Evolutionary conservation across 1,140 invertebrate species (phyloP).

Genomic region (Bombus superbus): DNA sequence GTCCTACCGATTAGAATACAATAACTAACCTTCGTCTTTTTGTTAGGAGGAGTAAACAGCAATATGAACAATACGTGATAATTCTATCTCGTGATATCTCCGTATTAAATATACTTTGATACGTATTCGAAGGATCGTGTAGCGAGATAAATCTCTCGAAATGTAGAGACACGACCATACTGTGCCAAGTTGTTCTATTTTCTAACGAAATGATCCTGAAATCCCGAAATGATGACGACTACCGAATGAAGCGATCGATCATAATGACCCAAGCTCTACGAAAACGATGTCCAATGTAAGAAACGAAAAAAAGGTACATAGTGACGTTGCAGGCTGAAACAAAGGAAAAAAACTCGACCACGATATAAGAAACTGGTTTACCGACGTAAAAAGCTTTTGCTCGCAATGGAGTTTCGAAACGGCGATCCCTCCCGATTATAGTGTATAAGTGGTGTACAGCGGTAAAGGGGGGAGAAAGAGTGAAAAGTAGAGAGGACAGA

Average conservation of each 20-base stretch:
- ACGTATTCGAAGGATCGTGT: not conserved
- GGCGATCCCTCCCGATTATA: slow-evolving; percentile 34
- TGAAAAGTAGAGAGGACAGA: not conserved
- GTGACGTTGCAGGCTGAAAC: not conserved
- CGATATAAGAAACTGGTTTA: slow-evolving; percentile 40
- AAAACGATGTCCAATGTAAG: not conserved
- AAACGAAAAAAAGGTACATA: not conserved
- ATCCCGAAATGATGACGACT: not conserved
- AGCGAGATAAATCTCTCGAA: not conserved
- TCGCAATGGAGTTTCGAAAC: slow-evolving; percentile 36
- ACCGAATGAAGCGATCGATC: not conserved
- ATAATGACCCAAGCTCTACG: not conserved
- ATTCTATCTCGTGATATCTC: too few species aligned
- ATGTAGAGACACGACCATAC: not conserved
- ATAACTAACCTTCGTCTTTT: too few species aligned
- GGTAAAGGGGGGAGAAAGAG: not conserved
- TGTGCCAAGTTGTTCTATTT: not conserved
- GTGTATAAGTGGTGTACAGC: not conserved
- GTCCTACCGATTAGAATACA: too few species aligned
- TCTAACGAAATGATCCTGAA: not conserved
- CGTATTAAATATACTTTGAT: too few species aligned
- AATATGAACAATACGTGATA: too few species aligned
- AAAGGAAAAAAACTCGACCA: slow-evolving; percentile 3
- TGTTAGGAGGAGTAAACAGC: too few species aligned
- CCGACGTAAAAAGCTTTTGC: slow-evolving; percentile 19